These are phyloP conservation scores for Hippoglossus hippoglossus DNA, from an alignment of 2,797 vertebrate species.

Conservation along the genomic window DNA sequence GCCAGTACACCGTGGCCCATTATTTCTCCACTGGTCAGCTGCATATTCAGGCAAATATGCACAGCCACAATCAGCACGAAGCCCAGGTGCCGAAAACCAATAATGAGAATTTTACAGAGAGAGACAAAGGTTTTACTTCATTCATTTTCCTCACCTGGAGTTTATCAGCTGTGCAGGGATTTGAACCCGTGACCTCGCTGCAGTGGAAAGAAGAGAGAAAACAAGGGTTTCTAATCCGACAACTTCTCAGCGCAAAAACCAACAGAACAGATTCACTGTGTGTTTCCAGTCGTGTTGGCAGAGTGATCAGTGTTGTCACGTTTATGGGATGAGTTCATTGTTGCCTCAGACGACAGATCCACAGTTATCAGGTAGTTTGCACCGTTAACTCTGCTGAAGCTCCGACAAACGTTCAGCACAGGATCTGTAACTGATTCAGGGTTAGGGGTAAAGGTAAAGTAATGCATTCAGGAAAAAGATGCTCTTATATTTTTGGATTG, in stretches of 20 bases:
- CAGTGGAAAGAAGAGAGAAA: too few relatives aligned
- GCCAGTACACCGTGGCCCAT: constrained; percentile 39
- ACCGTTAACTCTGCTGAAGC: too few relatives aligned
- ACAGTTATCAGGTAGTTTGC: too few relatives aligned
- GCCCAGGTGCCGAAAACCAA: constrained; percentile 5
- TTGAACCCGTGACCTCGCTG: not conserved
- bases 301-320: not conserved
- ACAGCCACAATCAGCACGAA: not conserved
- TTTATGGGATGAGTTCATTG: too few relatives aligned
- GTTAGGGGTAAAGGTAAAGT: too few relatives aligned
- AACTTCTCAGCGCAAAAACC: not conserved
- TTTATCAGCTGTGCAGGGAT: not conserved
- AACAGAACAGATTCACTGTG: not conserved
- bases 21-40: constrained; percentile 27
- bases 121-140: not conserved
- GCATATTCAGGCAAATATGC: constrained; percentile 2
- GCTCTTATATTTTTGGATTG: too few relatives aligned
- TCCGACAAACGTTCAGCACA: too few relatives aligned
- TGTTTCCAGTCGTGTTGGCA: constrained; percentile 1
- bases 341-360: too few relatives aligned
- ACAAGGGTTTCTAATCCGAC: not conserved
- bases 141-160: not conserved
- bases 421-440: too few relatives aligned
- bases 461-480: too few relatives aligned
- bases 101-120: constrained; percentile 3